These are phyloP conservation scores for Nycticebus coucang DNA, from an alignment of 2,113 vertebrate genomes.

Conservation along the genomic window DNA sequence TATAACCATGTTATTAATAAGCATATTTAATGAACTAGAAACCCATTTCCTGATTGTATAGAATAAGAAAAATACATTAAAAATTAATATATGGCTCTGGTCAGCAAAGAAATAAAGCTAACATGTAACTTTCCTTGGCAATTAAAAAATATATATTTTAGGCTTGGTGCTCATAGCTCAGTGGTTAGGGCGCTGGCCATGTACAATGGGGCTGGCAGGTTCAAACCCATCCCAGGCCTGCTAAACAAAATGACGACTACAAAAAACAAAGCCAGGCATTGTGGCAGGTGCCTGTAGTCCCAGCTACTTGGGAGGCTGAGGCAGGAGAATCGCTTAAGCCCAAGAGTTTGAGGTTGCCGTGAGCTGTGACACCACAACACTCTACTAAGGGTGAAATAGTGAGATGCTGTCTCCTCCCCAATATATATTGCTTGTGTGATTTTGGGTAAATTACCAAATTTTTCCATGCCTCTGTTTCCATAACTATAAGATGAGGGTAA, in stretches of 20 bases:
- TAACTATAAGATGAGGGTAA: slow-evolving; percentile 2
- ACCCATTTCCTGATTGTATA: not conserved
- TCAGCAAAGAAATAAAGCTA: slow-evolving; percentile 48
- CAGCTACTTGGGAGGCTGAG: too few relatives aligned
- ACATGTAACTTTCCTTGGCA: not conserved
- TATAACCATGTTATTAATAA: not conserved
- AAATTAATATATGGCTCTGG: slow-evolving; percentile 26
- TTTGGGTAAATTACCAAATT: not conserved
- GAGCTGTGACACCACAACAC: too few relatives aligned
- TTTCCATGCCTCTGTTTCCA: not conserved
- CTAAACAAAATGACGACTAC: too few relatives aligned
- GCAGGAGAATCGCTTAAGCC: too few relatives aligned
- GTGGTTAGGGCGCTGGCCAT: too few relatives aligned
- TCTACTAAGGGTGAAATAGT: too few relatives aligned
- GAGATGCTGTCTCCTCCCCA: not conserved
- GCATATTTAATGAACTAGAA: not conserved
- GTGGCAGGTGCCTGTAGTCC: too few relatives aligned
- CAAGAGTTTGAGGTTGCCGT: too few relatives aligned
- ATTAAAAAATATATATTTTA: not conserved
- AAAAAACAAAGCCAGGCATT: too few relatives aligned
- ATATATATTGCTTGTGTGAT: not conserved
- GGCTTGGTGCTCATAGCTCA: too few relatives aligned
- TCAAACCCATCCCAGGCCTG: too few relatives aligned
- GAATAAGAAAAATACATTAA: slow-evolving; percentile 42
- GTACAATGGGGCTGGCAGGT: too few relatives aligned